Evolutionary conservation across 2,113 vertebrate species (phyloP), one percentile per base, ranked within the genome.

Genomic region (Cynocephalus volans): DNA sequence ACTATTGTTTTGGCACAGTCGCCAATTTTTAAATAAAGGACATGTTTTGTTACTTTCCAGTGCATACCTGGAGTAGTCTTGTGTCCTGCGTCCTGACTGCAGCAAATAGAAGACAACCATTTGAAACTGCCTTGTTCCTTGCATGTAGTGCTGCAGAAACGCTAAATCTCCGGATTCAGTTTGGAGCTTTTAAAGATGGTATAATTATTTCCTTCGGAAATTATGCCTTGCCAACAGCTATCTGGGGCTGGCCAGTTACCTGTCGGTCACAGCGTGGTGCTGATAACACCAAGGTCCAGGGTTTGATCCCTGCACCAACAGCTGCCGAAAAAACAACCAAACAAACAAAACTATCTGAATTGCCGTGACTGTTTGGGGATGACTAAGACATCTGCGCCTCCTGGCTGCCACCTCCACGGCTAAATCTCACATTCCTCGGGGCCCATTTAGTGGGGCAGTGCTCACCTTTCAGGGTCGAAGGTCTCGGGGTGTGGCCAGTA

Each of bases 391-490:
- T 50, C 36, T 36, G 31, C 36, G 33, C n/a, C 62, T 87, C 81
- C 62, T 11, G 7, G 73, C 54, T 33, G 60, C 48, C 3, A 3
- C 36, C 50, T 80, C 50, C 8, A 4, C 9, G 0, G 58, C 41
- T 15, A 28, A 64, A 19, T 62, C 28, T 65, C 41, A 12, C 0
- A 17, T 28, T 4, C n/a, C 36, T 50, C 9, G 0, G 1, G 33
- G 8, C 26, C 81, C 50, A 14, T 15, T 54, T 18, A 65, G 50
- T 6, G 10, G 23, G 31, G 6, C 13, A 8, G 17, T 3, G 82
- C 86, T 0, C 96, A 99, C 99, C 99, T 99, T 96, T 99, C 99
- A 0, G 99, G 99, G 95, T 99, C 98, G 97, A 99, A 99, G 94
- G 97, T 99, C 95, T 99, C 99, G 0, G 99, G 99, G 86, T 99